Base-by-base conservation (phyloP, 2,797 vertebrate genomes). In the Numenius phaeopus region DNA sequence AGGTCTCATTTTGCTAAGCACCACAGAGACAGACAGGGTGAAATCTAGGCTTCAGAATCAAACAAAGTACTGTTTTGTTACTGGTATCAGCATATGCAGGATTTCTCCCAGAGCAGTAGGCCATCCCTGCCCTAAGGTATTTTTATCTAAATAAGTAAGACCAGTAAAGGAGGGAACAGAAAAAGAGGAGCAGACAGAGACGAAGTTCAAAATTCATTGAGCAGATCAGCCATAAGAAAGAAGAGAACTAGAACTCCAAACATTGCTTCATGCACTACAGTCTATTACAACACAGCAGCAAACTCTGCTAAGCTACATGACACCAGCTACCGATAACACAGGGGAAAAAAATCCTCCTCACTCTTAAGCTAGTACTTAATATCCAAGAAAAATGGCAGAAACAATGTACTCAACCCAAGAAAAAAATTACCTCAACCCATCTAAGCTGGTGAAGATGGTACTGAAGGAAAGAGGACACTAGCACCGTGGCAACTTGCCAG, bases 201-300 rank as follows among this genome's bases (percentile, higher is more conserved):
- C 15, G 14, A 90, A 75, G 46, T 67, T 50, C 47, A 95, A 83
- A 90, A 89, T 83, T 75, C 29, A 71, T 14, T 55, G 32, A 58
- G 11, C 19, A 80, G 30, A 83, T 34, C 26, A 34, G 20, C 73
- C 81, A 57, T 52, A 59, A 75, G 18, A 66, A 19, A 1, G 0
- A 85, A 76, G 13, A 75, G 17, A 89, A 54, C 17, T 50, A 76
- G 30, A 71, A 72, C 54, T 84, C 58, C 27, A 67, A 77, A 62
- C 3, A 14, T 18, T 32, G 20, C 24, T 52, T 89, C 44, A 24
- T 6, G 40, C 5, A 2, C 62, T 81, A 30, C 65, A 49, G 66
- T 44, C 66, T 40, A 10, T 47, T 40, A 40, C 0, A 0, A 27
- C n/a, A 67, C 13, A 65, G 59, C 30, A 70, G 44, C 14, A 67